Conservation (phyloP, 1,140 invertebrate genomes). For the Papilio glaucus region DNA sequence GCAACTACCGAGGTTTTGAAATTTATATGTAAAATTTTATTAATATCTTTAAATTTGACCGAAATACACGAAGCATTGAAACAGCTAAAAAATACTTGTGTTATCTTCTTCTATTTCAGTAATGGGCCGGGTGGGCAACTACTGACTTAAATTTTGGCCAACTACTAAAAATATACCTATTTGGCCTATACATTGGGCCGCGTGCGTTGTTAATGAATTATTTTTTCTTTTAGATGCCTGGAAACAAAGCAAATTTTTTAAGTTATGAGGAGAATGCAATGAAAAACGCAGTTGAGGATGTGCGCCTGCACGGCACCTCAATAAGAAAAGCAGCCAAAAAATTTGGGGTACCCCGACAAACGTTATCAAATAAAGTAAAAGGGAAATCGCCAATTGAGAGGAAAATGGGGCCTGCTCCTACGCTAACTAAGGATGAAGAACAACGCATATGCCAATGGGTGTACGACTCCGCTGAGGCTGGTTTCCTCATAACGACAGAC, state of each 20-base stretch:
- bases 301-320: constrained; percentile 33
- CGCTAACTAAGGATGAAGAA: neutral
- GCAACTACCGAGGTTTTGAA: too few species aligned
- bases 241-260: constrained; percentile 38
- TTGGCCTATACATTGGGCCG: neutral
- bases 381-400: constrained; percentile 49
- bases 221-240: constrained; percentile 41
- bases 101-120: constrained; percentile 32
- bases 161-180: constrained; percentile 6
- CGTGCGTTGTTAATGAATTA: constrained; percentile 9
- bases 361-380: constrained; percentile 56
- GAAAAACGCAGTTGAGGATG: constrained; percentile 35
- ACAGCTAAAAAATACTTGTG: constrained; percentile 15
- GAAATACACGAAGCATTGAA: too few species aligned
- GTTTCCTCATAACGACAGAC: neutral
- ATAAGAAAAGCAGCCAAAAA: constrained; percentile 46
- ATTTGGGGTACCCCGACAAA: constrained; percentile 58
- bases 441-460: neutral
- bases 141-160: constrained; percentile 33
- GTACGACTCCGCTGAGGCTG: neutral
- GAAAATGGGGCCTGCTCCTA: constrained; percentile 45
- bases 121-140: constrained; percentile 40
- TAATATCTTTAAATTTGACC: too few species aligned
- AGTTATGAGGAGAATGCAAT: constrained; percentile 38
- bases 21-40: too few species aligned